Conservation (phyloP, 2,113 vertebrate genomes). For the Sceloporus undulatus region DNA sequence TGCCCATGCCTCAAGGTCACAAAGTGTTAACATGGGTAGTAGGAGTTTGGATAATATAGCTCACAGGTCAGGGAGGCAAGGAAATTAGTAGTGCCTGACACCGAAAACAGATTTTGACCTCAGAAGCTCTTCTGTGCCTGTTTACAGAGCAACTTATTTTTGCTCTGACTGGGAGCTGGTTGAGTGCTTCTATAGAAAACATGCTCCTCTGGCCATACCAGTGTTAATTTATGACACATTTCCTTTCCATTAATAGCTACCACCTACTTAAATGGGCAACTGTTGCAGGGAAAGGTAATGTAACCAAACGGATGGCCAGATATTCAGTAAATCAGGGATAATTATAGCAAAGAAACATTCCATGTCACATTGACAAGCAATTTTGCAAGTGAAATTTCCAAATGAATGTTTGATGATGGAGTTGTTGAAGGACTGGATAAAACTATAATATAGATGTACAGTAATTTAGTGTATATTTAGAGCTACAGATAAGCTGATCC, state of each 20-base stretch:
- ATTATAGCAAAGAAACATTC: conserved; percentile 53
- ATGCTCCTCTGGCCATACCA: conserved; percentile 15
- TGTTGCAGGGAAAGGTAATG: conserved; percentile 59
- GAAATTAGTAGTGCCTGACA: conserved; percentile 60
- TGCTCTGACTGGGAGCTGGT: conserved; percentile 49
- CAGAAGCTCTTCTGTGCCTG: conserved; percentile 62
- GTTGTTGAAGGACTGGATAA: conserved; percentile 45
- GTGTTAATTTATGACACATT: conserved; percentile 51
- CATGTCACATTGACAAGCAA: conserved; percentile 46
- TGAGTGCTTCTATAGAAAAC: conserved; percentile 38
- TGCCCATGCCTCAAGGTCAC: conserved; percentile 68
- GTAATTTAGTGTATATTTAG: not conserved
- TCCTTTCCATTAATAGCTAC: conserved; percentile 60
- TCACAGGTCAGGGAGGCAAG: conserved; percentile 15
- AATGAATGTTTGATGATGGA: conserved; percentile 50
- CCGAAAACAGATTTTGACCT: conserved; percentile 57
- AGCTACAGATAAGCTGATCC: not conserved
- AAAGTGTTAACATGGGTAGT: conserved; percentile 64
- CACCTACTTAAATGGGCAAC: conserved; percentile 58
- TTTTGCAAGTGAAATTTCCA: conserved; percentile 46
- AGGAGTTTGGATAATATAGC: conserved; percentile 55
- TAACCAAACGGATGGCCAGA: conserved; percentile 52
- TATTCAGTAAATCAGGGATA: conserved; percentile 63
- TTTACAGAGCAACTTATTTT: conserved; percentile 40
- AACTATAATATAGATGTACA: conserved; percentile 57